A percentile compares a stretch with the other conserved stretches of the same genome.
Conservation (phyloP, 64 coral and sea anemone genomes). For the Montipora sp. region DNA sequence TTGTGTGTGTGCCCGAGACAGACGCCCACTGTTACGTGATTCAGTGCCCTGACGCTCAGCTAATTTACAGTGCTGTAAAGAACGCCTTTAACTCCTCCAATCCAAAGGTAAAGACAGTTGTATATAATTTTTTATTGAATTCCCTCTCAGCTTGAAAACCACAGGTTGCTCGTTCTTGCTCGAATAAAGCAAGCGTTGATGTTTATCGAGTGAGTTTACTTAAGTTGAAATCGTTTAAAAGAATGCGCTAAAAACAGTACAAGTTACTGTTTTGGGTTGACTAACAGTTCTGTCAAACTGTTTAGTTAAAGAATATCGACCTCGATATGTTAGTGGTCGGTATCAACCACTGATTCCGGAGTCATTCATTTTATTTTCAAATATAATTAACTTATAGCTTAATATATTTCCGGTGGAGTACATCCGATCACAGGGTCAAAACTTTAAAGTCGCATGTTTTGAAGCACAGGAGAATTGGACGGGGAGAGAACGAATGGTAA, state of each 20-base stretch:
- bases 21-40: slow-evolving; percentile 74
- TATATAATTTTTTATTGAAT: neutral
- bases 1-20: slow-evolving; percentile 40
- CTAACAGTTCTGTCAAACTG: neutral
- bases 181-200: neutral
- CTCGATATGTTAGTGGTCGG: too few species aligned
- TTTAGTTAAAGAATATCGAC: too few species aligned
- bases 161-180: neutral
- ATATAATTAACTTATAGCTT: too few species aligned
- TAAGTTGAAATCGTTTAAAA: neutral
- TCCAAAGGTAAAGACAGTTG: slow-evolving; percentile 30
- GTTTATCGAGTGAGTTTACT: neutral
- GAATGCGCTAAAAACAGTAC: neutral
- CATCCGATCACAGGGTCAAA: too few species aligned
- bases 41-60: slow-evolving; percentile 52
- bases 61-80: slow-evolving; percentile 71
- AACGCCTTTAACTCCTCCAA: slow-evolving; percentile 74
- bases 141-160: neutral
- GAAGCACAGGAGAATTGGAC: too few species aligned
- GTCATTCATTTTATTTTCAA: too few species aligned
- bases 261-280: neutral
- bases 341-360: too few species aligned
- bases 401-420: too few species aligned
- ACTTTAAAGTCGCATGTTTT: too few species aligned
- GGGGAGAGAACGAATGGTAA: too few species aligned